These are phyloP conservation scores for Taenioides sp. DNA, from an alignment of 2,797 vertebrate species.

Conservation along the genomic window DNA sequence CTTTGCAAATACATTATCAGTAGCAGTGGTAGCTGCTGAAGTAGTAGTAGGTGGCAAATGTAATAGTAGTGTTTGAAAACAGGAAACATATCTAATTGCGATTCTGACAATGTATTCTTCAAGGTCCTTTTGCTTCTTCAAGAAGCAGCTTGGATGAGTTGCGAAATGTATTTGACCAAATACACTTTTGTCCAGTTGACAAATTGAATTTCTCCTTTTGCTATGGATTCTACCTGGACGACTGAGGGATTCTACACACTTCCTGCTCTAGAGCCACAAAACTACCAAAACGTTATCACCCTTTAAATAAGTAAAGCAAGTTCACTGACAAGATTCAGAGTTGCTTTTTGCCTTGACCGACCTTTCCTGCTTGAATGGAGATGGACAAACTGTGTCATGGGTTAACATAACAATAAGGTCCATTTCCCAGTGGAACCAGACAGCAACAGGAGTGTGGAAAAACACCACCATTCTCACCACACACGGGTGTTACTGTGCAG, in stretches of 20 bases:
- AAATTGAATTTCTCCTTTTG: too few species aligned
- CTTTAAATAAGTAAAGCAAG: neutral
- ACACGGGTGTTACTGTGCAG: neutral
- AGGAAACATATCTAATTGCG: neutral
- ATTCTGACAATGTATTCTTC: too few species aligned
- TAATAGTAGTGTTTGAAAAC: too few species aligned
- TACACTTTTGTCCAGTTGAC: too few species aligned
- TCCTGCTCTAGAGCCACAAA: neutral
- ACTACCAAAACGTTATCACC: neutral
- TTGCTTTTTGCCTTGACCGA: neutral
- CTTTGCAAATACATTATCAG: too few species aligned
- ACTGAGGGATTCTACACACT: too few species aligned
- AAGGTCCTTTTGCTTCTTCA: too few species aligned
- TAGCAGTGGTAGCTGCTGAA: too few species aligned
- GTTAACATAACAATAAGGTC: conserved; percentile 1
- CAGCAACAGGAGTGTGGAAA: conserved; percentile 3
- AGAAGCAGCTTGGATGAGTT: too few species aligned
- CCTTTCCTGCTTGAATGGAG: neutral
- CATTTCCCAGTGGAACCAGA: conserved; percentile 8
- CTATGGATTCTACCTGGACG: too few species aligned
- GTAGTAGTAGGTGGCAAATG: too few species aligned
- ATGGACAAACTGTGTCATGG: neutral
- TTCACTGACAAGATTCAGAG: neutral
- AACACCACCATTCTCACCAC: neutral
- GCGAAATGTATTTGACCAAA: too few species aligned